Evolutionary conservation across 2,888 invertebrate genomes (phyloP).

Genomic region (Ectemnius cavifrons): DNA sequence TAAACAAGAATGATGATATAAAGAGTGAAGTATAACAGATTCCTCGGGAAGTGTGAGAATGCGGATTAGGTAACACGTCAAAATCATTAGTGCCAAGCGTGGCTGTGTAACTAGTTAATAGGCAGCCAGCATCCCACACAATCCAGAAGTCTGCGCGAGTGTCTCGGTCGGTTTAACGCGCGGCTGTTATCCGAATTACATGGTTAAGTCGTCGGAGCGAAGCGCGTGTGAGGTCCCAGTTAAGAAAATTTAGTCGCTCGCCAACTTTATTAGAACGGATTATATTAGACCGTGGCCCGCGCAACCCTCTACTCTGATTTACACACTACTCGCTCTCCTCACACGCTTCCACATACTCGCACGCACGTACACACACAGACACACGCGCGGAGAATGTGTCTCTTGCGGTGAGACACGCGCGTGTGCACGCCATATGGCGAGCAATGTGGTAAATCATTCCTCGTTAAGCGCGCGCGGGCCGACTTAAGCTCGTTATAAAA

Average conservation of each 20-base stretch:
- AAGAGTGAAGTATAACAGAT: too few relatives aligned
- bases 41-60: too few relatives aligned
- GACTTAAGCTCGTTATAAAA: constrained; percentile 59
- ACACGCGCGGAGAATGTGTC: constrained; percentile 5
- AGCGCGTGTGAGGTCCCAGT: constrained; percentile 32
- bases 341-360: constrained; percentile 4
- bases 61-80: too few relatives aligned
- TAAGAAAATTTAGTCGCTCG: constrained; percentile 62
- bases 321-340: constrained; percentile 40
- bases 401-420: background rate
- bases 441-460: constrained; percentile 61
- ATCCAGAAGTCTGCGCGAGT: background rate
- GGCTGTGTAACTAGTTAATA: too few relatives aligned
- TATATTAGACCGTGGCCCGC: constrained; percentile 55
- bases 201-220: constrained; percentile 46
- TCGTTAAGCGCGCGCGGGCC: constrained; percentile 53
- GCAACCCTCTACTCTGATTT: constrained; percentile 51
- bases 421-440: constrained; percentile 57
- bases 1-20: too few relatives aligned
- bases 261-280: constrained; percentile 64
- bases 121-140: background rate
- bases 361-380: background rate
- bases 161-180: background rate
- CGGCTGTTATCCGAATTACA: constrained; percentile 34
- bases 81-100: too few relatives aligned